Evolutionary conservation across 1,140 invertebrate species (phyloP), one percentile per base, ranked within the genome.

Genomic region (Drosophila seguyi): DNA sequence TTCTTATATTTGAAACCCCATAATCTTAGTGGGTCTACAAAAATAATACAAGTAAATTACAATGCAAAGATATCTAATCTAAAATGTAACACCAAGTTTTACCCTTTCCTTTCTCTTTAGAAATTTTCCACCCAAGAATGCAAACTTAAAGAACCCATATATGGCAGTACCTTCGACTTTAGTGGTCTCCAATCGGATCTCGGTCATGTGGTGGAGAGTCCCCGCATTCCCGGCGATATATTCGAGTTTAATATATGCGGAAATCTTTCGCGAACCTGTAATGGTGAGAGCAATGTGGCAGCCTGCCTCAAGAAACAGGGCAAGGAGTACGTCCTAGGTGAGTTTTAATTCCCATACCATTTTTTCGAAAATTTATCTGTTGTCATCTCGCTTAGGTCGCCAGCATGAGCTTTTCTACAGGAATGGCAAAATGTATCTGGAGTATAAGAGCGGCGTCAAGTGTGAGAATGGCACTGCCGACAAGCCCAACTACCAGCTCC

Each of bases 221-320:
- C 31, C 0, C 55, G 55, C 41, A 58, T 60, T 45, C 63, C 68
- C 31, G 50, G 47, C n/a, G 84, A 88, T 41, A 68, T 61, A 13
- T 90, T 93, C 27, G 84, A 92, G 50, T 93, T 92, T 45, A 93
- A 93, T 42, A 31, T 93, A 3, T 92, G 92, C 55, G 71, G 90
- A 14, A 90, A 90, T 50, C 53, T 92, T 14, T 74, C 75, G 0
- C 69, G 63, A 25, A 80, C 62, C 18, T 93, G 92, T 41, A 76
- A 87, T 50, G 79, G 74, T 8, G 74, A 83, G 48, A 81, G 44
- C 16, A 79, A 91, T 72, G 87, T 83, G 8, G 71, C 90, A 3
- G 92, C 92, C 16, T 93, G 92, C 27, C 66, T 92, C 1, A 90
- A 72, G 41, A 84, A 62, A 36, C 50, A 73, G 44, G 85, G 81